Evolutionary conservation across 2,888 invertebrate genomes (phyloP).

Genomic region (Chrysolina haemoptera): DNA sequence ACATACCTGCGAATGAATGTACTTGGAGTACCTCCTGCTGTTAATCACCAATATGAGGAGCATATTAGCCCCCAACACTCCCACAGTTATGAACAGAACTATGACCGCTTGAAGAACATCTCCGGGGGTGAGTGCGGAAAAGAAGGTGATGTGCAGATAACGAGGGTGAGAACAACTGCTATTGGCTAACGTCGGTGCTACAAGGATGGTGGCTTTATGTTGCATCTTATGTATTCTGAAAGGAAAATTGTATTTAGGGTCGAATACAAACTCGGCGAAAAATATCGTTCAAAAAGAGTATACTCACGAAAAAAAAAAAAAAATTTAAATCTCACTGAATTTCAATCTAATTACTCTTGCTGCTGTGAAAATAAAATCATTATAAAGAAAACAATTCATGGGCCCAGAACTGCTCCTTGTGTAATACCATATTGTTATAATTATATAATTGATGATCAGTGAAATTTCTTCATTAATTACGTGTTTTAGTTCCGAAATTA

Average conservation of each 20-base stretch:
- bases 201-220: constrained; percentile 79
- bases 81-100: constrained; percentile 82
- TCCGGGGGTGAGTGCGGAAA: constrained; percentile 77
- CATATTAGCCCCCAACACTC: constrained; percentile 85
- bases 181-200: constrained; percentile 86
- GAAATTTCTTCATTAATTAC: too few species aligned
- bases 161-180: constrained; percentile 86
- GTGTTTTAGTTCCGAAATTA: too few species aligned
- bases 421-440: too few species aligned
- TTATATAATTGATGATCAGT: too few species aligned
- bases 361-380: too few species aligned
- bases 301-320: too few species aligned
- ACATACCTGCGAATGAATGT: constrained; percentile 88
- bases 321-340: too few species aligned
- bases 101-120: constrained; percentile 85
- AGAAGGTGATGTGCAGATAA: constrained; percentile 76
- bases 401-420: too few species aligned
- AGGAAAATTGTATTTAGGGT: not conserved
- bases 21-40: constrained; percentile 86
- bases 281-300: not conserved
- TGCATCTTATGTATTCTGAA: constrained; percentile 56
- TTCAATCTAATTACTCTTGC: not conserved
- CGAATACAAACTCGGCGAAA: not conserved
- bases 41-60: constrained; percentile 88
- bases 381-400: too few species aligned